Percentiles rank a stretch among this genome's conserved stretches.
These are phyloP conservation scores for Taurulus bubalis DNA, from an alignment of 2,113 vertebrate genomes.

Conservation along the genomic window DNA sequence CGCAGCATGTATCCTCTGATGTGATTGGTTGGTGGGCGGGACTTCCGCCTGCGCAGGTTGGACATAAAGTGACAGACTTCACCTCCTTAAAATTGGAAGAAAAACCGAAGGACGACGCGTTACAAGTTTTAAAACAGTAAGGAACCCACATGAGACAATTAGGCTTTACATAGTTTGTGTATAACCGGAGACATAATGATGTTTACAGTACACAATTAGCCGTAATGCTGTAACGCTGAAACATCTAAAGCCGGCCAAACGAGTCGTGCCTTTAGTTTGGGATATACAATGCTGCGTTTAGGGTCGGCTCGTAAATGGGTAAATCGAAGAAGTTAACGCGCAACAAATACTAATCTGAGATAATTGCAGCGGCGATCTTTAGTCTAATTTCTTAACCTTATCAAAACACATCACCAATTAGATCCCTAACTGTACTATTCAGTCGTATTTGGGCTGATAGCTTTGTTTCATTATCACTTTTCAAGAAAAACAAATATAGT, in stretches of 20 bases:
- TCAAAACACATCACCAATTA: background rate
- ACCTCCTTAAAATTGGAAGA: conserved; percentile 68
- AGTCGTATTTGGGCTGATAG: background rate
- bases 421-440: background rate
- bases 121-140: conserved; percentile 71
- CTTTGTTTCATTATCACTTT: background rate
- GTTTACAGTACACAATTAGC: conserved; percentile 35
- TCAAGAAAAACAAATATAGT: background rate
- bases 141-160: conserved; percentile 28
- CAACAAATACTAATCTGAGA: background rate
- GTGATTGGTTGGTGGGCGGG: conserved; percentile 72
- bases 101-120: conserved; percentile 67
- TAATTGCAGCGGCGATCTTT: background rate
- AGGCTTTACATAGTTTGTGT: conserved; percentile 7
- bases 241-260: conserved; percentile 67
- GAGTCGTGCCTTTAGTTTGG: conserved; percentile 54
- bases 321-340: background rate
- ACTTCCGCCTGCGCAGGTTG: conserved; percentile 71
- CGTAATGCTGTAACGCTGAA: conserved; percentile 36
- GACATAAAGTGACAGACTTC: conserved; percentile 69
- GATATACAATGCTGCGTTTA: conserved; percentile 56
- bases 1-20: conserved; percentile 5
- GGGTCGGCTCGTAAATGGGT: conserved; percentile 40
- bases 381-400: conserved; percentile 2
- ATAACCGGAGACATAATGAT: conserved; percentile 8